These are phyloP conservation scores for Hyla sarda DNA, from an alignment of 2,113 vertebrate genomes.

Conservation along the genomic window DNA sequence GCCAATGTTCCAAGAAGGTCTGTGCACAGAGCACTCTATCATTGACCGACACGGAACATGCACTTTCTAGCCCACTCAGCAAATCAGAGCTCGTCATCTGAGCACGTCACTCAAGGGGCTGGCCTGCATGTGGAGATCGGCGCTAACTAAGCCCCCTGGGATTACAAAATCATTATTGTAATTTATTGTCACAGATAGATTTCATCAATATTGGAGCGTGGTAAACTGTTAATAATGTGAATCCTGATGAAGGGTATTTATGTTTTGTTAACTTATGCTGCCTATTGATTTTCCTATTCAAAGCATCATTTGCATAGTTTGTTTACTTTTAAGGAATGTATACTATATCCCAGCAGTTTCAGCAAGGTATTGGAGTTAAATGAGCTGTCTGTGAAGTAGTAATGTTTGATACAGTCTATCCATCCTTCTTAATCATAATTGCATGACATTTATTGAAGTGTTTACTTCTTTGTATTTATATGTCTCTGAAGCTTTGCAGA, in stretches of 20 bases:
- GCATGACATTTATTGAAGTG: constrained; percentile 50
- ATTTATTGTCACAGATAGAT: too few species aligned
- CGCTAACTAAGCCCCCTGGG: too few species aligned
- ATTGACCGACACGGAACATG: too few species aligned
- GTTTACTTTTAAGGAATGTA: background rate
- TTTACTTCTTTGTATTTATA: constrained; percentile 31
- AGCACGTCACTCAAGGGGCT: too few species aligned
- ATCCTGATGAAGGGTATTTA: background rate
- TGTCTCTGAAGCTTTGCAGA: constrained; percentile 36
- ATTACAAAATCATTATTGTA: too few species aligned
- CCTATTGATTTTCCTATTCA: background rate
- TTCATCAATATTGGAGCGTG: too few species aligned
- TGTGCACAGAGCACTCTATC: too few species aligned
- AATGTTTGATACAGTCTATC: constrained; percentile 29
- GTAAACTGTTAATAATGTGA: too few species aligned
- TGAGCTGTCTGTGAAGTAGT: constrained; percentile 32
- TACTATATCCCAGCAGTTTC: background rate
- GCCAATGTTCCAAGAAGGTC: too few species aligned
- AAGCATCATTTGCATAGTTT: background rate
- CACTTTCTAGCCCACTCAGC: too few species aligned
- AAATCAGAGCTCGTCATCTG: too few species aligned
- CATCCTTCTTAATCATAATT: constrained; percentile 39
- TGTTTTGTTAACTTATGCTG: background rate
- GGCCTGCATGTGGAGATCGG: too few species aligned
- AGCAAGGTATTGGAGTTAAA: constrained; percentile 13